Evolutionary conservation across 2,888 invertebrate genomes (phyloP).

Genomic region (Ophion slaviceki): DNA sequence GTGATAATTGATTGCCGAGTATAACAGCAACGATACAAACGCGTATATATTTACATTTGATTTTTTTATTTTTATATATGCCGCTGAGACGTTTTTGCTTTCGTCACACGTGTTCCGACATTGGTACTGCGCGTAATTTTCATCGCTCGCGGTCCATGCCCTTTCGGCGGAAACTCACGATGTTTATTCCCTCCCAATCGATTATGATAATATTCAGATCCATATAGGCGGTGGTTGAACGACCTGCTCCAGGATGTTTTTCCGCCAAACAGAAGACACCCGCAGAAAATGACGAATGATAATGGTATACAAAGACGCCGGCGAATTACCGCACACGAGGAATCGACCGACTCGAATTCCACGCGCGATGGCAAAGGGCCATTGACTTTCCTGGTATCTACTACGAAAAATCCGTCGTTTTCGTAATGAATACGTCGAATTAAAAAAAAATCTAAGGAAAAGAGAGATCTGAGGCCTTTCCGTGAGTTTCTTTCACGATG

Average conservation of each 20-base stretch:
- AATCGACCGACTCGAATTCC: not conserved
- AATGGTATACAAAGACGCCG: not conserved
- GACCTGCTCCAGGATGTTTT: conserved; percentile 40
- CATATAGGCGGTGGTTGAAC: conserved; percentile 26
- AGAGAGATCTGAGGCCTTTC: not conserved
- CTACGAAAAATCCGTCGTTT: conserved; percentile 6
- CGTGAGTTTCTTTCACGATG: not conserved
- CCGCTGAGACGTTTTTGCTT: not conserved
- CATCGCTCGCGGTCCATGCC: conserved; percentile 16
- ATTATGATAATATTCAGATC: not conserved
- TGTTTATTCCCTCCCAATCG: not conserved
- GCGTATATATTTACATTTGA: not conserved
- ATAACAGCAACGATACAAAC: not conserved
- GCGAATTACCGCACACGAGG: not conserved
- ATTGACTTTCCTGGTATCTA: conserved; percentile 29
- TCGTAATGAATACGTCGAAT: conserved; percentile 1
- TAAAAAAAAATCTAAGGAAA: not conserved
- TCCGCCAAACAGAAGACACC: not conserved
- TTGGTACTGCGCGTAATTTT: not conserved
- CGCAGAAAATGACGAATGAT: not conserved
- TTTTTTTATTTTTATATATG: not conserved
- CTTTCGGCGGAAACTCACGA: conserved; percentile 7
- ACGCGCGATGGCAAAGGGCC: conserved; percentile 16
- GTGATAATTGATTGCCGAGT: not conserved
- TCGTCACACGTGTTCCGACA: not conserved